Conservation (phyloP, 2,797 vertebrate species). For the Leptatherina wallacei region DNA sequence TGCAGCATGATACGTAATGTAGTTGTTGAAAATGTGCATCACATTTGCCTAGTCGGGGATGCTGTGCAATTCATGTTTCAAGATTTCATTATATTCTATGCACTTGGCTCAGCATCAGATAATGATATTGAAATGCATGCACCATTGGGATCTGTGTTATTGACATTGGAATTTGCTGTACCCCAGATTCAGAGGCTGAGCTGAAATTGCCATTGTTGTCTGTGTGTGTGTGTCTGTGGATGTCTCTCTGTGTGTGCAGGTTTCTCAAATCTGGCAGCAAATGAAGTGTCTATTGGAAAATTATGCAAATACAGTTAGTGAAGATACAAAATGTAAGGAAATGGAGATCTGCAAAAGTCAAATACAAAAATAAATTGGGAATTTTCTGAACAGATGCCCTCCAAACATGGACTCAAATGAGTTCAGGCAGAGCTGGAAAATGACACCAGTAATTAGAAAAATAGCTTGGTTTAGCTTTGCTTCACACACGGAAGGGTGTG, state of each 20-base stretch:
- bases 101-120: slow-evolving; percentile 71
- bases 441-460: slow-evolving; percentile 61
- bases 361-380: slow-evolving; percentile 41
- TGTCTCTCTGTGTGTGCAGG: slow-evolving; percentile 25
- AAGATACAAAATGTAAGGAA: slow-evolving; percentile 56
- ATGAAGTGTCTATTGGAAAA: slow-evolving; percentile 76
- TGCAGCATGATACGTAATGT: slow-evolving; percentile 39
- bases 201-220: slow-evolving; percentile 72
- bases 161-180: slow-evolving; percentile 75
- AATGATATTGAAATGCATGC: slow-evolving; percentile 80
- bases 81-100: slow-evolving; percentile 73
- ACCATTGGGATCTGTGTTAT: slow-evolving; percentile 76
- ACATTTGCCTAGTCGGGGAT: slow-evolving; percentile 47
- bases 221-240: slow-evolving; percentile 18
- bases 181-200: slow-evolving; percentile 62
- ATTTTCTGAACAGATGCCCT: slow-evolving; percentile 53
- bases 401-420: slow-evolving; percentile 25
- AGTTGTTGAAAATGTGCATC: slow-evolving; percentile 48
- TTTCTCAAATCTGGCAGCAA: slow-evolving; percentile 66
- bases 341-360: slow-evolving; percentile 64
- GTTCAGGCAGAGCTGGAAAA: slow-evolving; percentile 40
- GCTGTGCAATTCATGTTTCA: slow-evolving; percentile 61
- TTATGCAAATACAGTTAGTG: slow-evolving; percentile 68
- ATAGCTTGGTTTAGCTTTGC: slow-evolving; percentile 35
- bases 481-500: slow-evolving; percentile 33